phyloP scores from a whole-genome alignment of 2,888 invertebrate genomes.

The Drosophila lutescens region DNA sequence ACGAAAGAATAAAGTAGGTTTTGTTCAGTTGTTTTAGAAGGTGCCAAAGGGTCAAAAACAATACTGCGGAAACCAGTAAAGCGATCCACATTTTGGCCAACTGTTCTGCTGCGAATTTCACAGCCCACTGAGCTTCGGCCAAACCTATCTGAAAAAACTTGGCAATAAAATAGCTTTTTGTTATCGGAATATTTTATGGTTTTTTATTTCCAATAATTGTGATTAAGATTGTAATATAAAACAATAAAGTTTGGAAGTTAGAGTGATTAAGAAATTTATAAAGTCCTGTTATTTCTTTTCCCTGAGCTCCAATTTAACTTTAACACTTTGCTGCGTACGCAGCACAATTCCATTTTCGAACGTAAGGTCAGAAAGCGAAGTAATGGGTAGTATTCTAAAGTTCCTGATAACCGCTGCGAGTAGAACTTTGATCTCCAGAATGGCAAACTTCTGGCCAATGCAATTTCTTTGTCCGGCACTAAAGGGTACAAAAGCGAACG shows the following conservation, averaged over 20 bases:
- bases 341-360: slow-evolving; percentile 31
- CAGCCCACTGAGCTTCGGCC: background rate
- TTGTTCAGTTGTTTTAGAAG: slow-evolving; percentile 57
- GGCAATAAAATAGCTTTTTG: background rate
- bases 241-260: background rate
- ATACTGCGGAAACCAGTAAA: slow-evolving; percentile 16
- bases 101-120: background rate
- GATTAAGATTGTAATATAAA: background rate
- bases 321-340: slow-evolving; percentile 46
- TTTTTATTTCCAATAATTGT: background rate
- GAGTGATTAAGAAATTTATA: no score
- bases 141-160: background rate
- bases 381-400: slow-evolving; percentile 54
- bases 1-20: slow-evolving; percentile 67
- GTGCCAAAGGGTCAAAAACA: slow-evolving; percentile 25
- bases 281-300: background rate
- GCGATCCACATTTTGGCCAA: slow-evolving; percentile 26
- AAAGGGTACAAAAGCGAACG: slow-evolving; percentile 88
- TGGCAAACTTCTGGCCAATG: slow-evolving; percentile 73
- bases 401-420: slow-evolving; percentile 60
- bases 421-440: slow-evolving; percentile 70
- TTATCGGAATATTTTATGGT: background rate
- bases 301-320: slow-evolving; percentile 30
- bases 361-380: background rate
- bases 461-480: slow-evolving; percentile 87